Percentiles rank a stretch among this genome's conserved stretches.
phyloP scores from a whole-genome alignment of 2,888 invertebrate species.

The Isoperla grammatica region DNA sequence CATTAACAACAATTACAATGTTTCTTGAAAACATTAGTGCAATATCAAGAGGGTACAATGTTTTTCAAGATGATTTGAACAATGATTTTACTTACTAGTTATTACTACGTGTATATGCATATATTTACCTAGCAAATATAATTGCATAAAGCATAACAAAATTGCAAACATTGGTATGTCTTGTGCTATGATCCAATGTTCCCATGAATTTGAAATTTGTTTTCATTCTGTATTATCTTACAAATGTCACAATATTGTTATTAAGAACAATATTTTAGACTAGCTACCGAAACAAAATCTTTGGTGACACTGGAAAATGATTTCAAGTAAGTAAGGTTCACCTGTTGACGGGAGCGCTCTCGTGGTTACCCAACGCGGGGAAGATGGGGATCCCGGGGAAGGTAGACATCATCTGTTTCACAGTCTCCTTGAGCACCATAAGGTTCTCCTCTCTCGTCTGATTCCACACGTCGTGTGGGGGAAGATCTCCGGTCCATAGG shows the following conservation, averaged over 20 bases:
- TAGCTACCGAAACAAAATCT: too few species aligned
- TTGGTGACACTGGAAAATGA: too few species aligned
- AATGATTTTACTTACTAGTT: too few species aligned
- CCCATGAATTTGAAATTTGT: background rate
- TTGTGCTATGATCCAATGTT: background rate
- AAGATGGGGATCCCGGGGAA: slow-evolving; percentile 92
- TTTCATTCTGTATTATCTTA: background rate
- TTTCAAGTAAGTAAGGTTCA: slow-evolving; percentile 37
- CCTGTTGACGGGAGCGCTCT: slow-evolving; percentile 93
- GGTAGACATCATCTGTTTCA: slow-evolving; percentile 75
- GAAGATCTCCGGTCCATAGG: slow-evolving; percentile 93
- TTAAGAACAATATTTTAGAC: too few species aligned
- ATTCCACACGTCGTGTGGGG: slow-evolving; percentile 94
- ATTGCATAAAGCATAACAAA: too few species aligned
- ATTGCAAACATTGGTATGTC: too few species aligned
- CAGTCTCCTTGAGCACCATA: slow-evolving; percentile 77
- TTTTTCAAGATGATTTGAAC: slow-evolving; percentile 2
- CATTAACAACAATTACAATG: too few species aligned
- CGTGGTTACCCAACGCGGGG: slow-evolving; percentile 94
- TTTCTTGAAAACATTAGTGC: background rate
- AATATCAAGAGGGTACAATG: background rate
- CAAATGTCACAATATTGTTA: too few species aligned
- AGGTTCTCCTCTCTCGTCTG: slow-evolving; percentile 86
- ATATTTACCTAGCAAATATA: background rate
- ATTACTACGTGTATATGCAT: too few species aligned